Conservation (phyloP, 2,888 invertebrate genomes). For the Cyclophora punctaria region DNA sequence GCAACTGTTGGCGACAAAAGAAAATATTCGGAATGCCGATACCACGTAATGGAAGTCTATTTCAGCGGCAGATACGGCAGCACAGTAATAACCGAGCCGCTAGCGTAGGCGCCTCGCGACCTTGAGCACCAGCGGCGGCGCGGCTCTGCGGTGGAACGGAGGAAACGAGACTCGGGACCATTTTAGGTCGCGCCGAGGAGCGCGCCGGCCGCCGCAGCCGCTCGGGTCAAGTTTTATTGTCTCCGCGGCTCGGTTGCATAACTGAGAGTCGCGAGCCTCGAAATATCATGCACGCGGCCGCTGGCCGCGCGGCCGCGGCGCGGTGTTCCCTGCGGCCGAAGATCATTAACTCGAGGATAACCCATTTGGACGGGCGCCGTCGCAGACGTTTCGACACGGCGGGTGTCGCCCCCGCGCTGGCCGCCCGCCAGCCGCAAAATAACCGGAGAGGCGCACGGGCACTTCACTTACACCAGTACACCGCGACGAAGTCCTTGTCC, state of each 20-base stretch:
- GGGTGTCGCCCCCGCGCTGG: conserved; percentile 45
- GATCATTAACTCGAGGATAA: conserved; percentile 64
- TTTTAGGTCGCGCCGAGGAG: conserved; percentile 65
- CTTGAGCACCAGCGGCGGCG: conserved; percentile 51
- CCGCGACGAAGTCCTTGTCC: conserved; percentile 95
- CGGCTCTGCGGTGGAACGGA: conserved; percentile 42
- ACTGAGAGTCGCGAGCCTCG: conserved; percentile 42
- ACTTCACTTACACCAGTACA: conserved; percentile 94
- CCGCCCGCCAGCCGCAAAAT: conserved; percentile 46
- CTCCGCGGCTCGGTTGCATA: conserved; percentile 65
- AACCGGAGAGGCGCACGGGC: conserved; percentile 35
- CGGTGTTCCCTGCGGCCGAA: conserved; percentile 50
- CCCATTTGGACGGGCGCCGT: conserved; percentile 62
- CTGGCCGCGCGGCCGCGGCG: conserved; percentile 24
- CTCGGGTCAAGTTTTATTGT: conserved; percentile 71
- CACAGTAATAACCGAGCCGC: conserved; percentile 58
- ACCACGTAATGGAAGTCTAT: conserved; percentile 62
- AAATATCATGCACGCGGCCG: conserved; percentile 46
- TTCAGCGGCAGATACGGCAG: conserved; percentile 58
- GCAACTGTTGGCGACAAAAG: conserved; percentile 48
- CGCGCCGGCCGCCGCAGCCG: conserved; percentile 40
- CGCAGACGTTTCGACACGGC: conserved; percentile 53
- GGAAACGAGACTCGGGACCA: conserved; percentile 68
- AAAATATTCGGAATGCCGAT: conserved; percentile 62
- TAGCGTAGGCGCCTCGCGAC: conserved; percentile 70